These are phyloP conservation scores for Synanthedon andrenaeformis DNA, from an alignment of 2,888 invertebrate genomes.

Conservation along the genomic window DNA sequence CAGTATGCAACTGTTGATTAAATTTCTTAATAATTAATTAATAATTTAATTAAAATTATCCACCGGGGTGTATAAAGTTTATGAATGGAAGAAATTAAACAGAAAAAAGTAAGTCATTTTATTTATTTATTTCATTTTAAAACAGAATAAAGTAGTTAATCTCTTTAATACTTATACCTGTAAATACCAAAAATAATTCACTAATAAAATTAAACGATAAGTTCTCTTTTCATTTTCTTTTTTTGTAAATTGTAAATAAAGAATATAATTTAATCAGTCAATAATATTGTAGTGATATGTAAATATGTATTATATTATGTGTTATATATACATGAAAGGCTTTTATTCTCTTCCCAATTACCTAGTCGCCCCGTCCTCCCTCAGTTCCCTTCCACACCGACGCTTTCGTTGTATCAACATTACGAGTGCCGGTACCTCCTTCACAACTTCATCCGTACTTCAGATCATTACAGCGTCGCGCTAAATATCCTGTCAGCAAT, in stretches of 20 bases:
- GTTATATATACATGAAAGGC: neutral
- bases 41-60: neutral
- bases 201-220: too few relatives aligned
- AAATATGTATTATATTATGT: neutral
- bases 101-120: neutral
- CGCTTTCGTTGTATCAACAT: neutral
- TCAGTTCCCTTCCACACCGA: neutral
- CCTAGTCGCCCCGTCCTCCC: neutral
- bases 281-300: neutral
- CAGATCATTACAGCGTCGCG: neutral
- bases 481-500: neutral
- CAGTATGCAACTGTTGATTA: neutral
- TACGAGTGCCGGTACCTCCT: neutral
- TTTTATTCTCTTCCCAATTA: neutral
- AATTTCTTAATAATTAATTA: neutral
- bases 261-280: neutral
- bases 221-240: neutral
- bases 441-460: neutral
- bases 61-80: neutral
- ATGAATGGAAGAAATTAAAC: neutral
- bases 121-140: neutral
- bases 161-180: neutral
- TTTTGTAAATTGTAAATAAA: neutral
- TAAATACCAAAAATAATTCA: neutral
- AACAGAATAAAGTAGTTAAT: neutral